Conservation (phyloP, 2,888 invertebrate genomes). For the Tanypteryx hageni region DNA sequence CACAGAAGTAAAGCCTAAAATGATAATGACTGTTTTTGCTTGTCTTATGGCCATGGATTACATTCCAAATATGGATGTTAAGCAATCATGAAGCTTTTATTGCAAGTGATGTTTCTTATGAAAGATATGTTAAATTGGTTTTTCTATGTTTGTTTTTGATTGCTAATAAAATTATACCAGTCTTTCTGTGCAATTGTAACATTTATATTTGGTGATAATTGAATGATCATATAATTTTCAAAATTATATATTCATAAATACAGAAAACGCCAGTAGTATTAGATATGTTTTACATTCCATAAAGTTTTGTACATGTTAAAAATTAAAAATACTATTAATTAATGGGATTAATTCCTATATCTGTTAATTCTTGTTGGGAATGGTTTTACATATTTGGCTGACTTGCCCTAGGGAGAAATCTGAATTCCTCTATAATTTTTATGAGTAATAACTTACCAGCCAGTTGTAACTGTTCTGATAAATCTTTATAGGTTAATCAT, state of each 20-base stretch:
- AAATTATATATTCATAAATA: constrained; percentile 11
- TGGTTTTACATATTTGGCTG: constrained; percentile 16
- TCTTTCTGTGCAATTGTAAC: constrained; percentile 43
- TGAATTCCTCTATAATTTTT: not conserved
- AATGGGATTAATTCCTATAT: not conserved
- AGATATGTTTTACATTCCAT: constrained; percentile 62
- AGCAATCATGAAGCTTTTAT: constrained; percentile 36
- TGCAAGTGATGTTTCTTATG: constrained; percentile 5
- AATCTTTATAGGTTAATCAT: not conserved
- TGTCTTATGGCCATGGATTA: constrained; percentile 99
- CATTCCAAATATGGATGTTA: constrained; percentile 88
- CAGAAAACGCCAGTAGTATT: constrained; percentile 30
- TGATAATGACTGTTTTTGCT: constrained; percentile 99
- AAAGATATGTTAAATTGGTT: constrained; percentile 1
- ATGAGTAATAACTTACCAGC: not conserved
- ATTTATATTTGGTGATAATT: not conserved
- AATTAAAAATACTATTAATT: not conserved
- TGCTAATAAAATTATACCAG: not conserved
- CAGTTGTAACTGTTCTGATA: not conserved
- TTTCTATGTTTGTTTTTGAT: constrained; percentile 41
- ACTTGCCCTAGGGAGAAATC: not conserved
- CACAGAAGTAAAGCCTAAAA: constrained; percentile 97
- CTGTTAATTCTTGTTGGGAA: constrained; percentile 46
- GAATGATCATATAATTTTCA: not conserved
- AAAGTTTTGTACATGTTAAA: constrained; percentile 20